Conservation (phyloP, 2,797 vertebrate species). For the Sylvia borin region DNA sequence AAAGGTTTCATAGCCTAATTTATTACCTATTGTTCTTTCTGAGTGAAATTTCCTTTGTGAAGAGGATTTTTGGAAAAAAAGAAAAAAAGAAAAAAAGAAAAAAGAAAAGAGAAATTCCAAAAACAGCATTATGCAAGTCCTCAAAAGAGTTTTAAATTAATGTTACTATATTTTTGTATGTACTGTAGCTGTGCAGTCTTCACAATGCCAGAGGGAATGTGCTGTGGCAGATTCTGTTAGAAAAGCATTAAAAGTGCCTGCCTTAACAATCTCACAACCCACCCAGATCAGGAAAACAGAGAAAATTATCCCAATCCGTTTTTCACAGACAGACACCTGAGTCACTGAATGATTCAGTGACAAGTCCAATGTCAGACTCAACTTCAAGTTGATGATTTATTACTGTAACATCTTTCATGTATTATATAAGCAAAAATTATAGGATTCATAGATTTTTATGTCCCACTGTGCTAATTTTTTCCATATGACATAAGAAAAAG, state of each 20-base stretch:
- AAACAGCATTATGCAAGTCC: background rate
- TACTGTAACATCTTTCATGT: background rate
- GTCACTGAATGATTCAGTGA: background rate
- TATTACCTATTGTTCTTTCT: background rate
- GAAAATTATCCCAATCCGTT: background rate
- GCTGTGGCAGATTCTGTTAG: background rate
- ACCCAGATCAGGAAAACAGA: background rate
- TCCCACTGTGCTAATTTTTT: background rate
- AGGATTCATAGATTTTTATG: background rate
- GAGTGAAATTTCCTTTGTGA: background rate
- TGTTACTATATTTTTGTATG: background rate
- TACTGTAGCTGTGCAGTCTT: background rate
- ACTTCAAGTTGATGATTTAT: background rate
- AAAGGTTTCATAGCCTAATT: background rate
- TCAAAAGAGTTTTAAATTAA: constrained; percentile 30
- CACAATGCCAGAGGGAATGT: background rate
- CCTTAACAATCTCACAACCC: background rate
- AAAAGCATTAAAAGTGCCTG: background rate
- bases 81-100: too few species aligned
- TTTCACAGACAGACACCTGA: background rate
- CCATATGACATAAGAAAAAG: background rate
- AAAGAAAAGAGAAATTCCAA: background rate
- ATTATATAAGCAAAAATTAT: background rate
- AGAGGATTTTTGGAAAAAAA: background rate
- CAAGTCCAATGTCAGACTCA: background rate